These are phyloP conservation scores for Dermatemys mawii DNA, from an alignment of 2,113 vertebrate genomes.

Conservation along the genomic window DNA sequence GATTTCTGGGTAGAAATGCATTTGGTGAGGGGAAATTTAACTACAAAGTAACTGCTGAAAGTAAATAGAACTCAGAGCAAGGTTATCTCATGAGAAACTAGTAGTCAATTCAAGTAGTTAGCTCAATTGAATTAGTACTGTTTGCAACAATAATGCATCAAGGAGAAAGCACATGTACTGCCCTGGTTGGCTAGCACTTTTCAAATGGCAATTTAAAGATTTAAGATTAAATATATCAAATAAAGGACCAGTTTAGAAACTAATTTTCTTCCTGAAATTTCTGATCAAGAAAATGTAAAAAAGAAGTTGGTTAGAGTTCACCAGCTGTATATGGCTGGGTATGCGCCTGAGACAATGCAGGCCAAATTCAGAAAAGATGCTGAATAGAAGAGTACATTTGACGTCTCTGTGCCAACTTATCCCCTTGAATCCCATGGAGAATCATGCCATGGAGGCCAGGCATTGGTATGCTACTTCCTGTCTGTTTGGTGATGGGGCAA, in stretches of 20 bases:
- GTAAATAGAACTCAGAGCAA: neutral
- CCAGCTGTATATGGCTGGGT: neutral
- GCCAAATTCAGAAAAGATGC: neutral
- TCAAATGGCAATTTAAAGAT: neutral
- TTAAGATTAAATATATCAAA: accelerated
- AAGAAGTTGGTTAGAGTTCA: neutral
- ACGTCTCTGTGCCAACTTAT: neutral
- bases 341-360: neutral
- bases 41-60: neutral
- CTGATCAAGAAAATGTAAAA: neutral
- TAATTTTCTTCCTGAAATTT: neutral
- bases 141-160: neutral
- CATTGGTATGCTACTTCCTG: neutral
- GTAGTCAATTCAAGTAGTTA: neutral
- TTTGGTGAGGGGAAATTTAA: neutral
- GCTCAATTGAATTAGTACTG: neutral
- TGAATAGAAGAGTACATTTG: neutral
- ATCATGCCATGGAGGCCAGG: neutral
- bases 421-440: neutral
- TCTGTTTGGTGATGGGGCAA: neutral
- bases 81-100: neutral
- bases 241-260: neutral
- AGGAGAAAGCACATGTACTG: neutral
- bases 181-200: neutral
- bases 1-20: neutral